Evolutionary conservation across 2,888 invertebrate species (phyloP), one percentile per base, ranked within the genome.

Genomic region (Eumerus sabulonum): DNA sequence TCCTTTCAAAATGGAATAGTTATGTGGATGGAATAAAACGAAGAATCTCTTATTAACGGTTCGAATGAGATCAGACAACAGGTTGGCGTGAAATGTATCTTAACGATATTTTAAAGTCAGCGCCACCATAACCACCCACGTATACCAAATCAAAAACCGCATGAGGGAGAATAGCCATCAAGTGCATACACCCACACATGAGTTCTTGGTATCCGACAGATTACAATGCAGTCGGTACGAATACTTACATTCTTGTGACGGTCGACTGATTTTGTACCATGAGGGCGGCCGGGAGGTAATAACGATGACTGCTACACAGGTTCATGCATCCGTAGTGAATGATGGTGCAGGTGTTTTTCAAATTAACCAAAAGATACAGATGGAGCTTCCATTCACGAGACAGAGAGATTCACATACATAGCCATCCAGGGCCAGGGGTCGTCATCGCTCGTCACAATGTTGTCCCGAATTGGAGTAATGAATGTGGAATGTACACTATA

Each of bases 271-370:
- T n/a, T n/a, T n/a, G n/a, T n/a, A n/a, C n/a, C n/a, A n/a, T n/a
- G n/a, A n/a, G n/a, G n/a, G n/a, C n/a, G n/a, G n/a, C n/a, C n/a
- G n/a, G n/a, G n/a, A n/a, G n/a, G n/a, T n/a, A n/a, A n/a, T n/a
- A n/a, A n/a, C n/a, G n/a, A 44, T 53, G 42, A 17, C 40, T 45
- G 56, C n/a, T 1, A 54, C n/a, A 11, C 44, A 19, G n/a, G 38
- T 27, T 11, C 57, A 38, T 14, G 19, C 48, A 35, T 17, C 56
- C n/a, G 5, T 16, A 11, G 18, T 16, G 27, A 7, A 7, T 27
- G 27, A 27, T 27, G 27, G 27, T 74, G 54, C 74, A 76, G 76
- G 76, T 76, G 76, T 76, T 76, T 68, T 57, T 62, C 74, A 68
- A 74, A 74, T 68, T 74, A 68, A 74, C 45, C 62, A 56, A 36